Conservation (phyloP, 2,113 vertebrate species). For the Neotragus moschatus region DNA sequence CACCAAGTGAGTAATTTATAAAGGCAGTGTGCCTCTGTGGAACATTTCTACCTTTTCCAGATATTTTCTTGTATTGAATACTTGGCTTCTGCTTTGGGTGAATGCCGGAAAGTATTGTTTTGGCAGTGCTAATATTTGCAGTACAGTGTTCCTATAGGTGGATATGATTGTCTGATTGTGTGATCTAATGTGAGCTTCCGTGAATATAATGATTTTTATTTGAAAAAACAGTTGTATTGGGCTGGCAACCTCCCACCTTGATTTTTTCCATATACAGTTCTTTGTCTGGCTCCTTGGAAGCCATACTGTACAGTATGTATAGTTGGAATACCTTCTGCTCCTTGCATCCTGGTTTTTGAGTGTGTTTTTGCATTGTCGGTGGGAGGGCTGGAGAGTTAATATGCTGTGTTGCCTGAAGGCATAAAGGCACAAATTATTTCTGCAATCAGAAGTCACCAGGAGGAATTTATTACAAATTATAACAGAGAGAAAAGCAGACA, state of each 20-base stretch:
- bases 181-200: constrained; percentile 6
- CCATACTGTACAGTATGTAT: background rate
- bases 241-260: background rate
- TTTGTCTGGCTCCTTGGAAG: constrained; percentile 22
- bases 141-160: background rate
- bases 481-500: background rate
- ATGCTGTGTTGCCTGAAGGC: constrained; percentile 22
- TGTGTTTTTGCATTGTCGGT: background rate
- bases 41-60: background rate
- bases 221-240: constrained; percentile 12
- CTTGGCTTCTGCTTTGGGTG: background rate
- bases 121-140: constrained; percentile 44
- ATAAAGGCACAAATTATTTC: background rate
- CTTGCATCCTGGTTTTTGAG: background rate
- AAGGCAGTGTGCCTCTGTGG: background rate
- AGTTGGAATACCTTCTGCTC: constrained; percentile 16
- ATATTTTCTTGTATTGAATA: constrained; percentile 45
- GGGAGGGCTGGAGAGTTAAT: constrained; percentile 1
- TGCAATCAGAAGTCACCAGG: constrained; percentile 15
- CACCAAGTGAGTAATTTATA: constrained; percentile 1
- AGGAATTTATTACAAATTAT: constrained; percentile 31
- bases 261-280: background rate
- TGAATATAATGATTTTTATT: constrained; percentile 46
- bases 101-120: constrained; percentile 8
- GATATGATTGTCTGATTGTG: constrained; percentile 11